Conservation (phyloP, 2,888 invertebrate genomes). For the Pterostichus niger region DNA sequence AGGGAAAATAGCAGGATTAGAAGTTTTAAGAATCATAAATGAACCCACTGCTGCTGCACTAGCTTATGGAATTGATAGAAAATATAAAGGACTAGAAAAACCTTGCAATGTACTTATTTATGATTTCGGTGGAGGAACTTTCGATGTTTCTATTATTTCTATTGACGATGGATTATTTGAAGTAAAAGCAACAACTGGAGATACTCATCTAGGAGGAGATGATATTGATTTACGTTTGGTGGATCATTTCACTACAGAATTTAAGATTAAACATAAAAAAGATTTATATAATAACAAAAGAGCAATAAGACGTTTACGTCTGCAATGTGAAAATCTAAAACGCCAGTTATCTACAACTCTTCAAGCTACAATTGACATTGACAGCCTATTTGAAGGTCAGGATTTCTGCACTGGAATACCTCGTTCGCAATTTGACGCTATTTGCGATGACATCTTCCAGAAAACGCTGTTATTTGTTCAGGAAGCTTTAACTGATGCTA, state of each 20-base stretch:
- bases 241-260: slow-evolving; percentile 89
- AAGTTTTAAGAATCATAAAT: slow-evolving; percentile 91
- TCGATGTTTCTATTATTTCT: slow-evolving; percentile 93
- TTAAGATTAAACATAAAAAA: slow-evolving; percentile 92
- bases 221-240: slow-evolving; percentile 92
- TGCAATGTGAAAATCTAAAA: slow-evolving; percentile 91
- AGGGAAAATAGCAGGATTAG: slow-evolving; percentile 90
- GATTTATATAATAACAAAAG: slow-evolving; percentile 89
- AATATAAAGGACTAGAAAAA: slow-evolving; percentile 81
- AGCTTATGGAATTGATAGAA: slow-evolving; percentile 90
- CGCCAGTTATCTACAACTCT: slow-evolving; percentile 87
- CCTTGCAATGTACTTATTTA: slow-evolving; percentile 86
- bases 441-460: slow-evolving; percentile 92
- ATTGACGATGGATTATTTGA: slow-evolving; percentile 94
- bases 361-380: slow-evolving; percentile 92
- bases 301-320: slow-evolving; percentile 90
- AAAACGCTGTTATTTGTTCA: slow-evolving; percentile 80
- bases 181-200: slow-evolving; percentile 92
- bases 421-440: slow-evolving; percentile 94
- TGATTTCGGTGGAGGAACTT: slow-evolving; percentile 89
- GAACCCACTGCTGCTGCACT: slow-evolving; percentile 92
- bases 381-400: slow-evolving; percentile 92
- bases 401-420: slow-evolving; percentile 95
- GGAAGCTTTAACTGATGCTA: slow-evolving; percentile 93
- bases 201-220: slow-evolving; percentile 92